Conservation (phyloP, 2,888 invertebrate genomes). For the Busseola fusca region DNA sequence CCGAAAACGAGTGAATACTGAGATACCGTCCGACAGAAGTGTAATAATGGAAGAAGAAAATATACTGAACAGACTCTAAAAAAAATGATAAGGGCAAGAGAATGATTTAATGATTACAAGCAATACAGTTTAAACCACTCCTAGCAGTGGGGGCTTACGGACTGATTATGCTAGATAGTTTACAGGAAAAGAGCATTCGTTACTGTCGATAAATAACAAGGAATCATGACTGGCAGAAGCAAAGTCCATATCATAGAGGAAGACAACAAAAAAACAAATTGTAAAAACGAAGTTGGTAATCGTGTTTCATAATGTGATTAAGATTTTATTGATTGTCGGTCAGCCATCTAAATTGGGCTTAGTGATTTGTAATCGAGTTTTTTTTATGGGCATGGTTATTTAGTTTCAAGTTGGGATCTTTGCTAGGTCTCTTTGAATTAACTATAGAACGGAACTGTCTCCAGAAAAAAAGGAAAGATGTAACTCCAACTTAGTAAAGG, state of each 20-base stretch:
- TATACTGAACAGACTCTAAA: background rate
- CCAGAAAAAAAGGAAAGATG: too few relatives aligned
- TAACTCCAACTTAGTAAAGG: too few relatives aligned
- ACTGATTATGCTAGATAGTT: background rate
- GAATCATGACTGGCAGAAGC: conserved; percentile 5
- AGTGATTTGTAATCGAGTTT: background rate
- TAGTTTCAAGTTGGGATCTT: background rate
- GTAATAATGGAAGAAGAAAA: background rate
- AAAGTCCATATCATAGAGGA: conserved; percentile 1
- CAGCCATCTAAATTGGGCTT: conserved; percentile 5
- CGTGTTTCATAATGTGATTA: conserved; percentile 28
- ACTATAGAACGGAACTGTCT: too few relatives aligned
- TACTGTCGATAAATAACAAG: background rate
- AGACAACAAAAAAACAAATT: conserved; percentile 11
- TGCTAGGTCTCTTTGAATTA: background rate
- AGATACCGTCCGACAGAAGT: background rate
- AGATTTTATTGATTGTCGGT: conserved; percentile 11
- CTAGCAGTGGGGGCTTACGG: background rate
- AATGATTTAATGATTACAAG: background rate
- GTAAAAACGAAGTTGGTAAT: conserved; percentile 11
- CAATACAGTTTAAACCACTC: background rate
- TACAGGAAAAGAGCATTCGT: background rate
- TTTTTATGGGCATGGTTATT: background rate
- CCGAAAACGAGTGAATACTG: background rate
- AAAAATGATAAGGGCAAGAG: background rate